Conservation (phyloP, 92 coral and sea anemone genomes). For the Nematostella vectensis region DNA sequence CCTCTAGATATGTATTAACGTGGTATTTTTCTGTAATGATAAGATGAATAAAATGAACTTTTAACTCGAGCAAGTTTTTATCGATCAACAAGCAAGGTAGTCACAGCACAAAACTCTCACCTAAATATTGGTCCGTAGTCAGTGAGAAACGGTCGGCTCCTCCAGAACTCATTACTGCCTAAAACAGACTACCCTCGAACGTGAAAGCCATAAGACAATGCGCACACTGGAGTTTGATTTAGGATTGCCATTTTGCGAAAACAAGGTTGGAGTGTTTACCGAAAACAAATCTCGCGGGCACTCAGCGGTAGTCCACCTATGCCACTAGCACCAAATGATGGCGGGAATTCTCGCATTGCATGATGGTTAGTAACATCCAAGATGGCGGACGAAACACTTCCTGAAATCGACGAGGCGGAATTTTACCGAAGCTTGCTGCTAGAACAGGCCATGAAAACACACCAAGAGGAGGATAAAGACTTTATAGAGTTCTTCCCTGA, state of each 20-base stretch:
- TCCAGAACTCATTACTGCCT: constrained; percentile 13
- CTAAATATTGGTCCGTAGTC: constrained; percentile 87
- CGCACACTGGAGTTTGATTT: too few species aligned
- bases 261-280: too few species aligned
- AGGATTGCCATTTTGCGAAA: too few species aligned
- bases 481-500: constrained; percentile 57
- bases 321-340: too few species aligned
- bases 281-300: too few species aligned
- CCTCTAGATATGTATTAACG: constrained; percentile 75
- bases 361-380: constrained; percentile 21
- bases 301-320: too few species aligned
- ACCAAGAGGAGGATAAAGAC: constrained; percentile 21
- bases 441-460: constrained; percentile 38
- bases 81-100: too few species aligned
- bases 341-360: too few species aligned
- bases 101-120: constrained; percentile 23
- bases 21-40: constrained; percentile 64
- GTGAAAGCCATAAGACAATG: too few species aligned
- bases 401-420: constrained; percentile 54
- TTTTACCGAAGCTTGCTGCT: constrained; percentile 63
- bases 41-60: background rate
- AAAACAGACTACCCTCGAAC: background rate
- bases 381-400: constrained; percentile 67
- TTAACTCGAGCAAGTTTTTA: too few species aligned
- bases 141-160: constrained; percentile 60